A percentile compares a stretch with the other conserved stretches of the same genome.
phyloP scores from a whole-genome alignment of 1,140 invertebrate species.

The Cotesia chilonis region DNA sequence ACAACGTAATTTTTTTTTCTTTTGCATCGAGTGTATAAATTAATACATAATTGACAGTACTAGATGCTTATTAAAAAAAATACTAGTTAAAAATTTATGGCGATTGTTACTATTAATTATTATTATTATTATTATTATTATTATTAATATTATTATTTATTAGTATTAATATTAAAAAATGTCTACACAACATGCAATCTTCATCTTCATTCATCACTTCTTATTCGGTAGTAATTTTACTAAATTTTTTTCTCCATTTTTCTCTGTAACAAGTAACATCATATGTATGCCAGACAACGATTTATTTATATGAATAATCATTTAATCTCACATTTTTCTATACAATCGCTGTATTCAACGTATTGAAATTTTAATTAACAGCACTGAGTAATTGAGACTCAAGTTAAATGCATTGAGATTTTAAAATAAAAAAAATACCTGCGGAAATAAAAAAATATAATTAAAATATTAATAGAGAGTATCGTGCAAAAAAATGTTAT shows the following conservation, averaged over 20 bases:
- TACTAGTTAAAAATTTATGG: slow-evolving; percentile 31
- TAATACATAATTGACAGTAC: too few relatives aligned
- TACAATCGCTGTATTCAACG: slow-evolving; percentile 2
- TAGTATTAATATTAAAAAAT: slow-evolving; percentile 5
- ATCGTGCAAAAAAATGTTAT: background rate
- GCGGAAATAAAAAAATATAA: too few relatives aligned
- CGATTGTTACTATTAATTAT: slow-evolving; percentile 1
- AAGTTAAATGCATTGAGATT: too few relatives aligned
- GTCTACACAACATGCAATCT: slow-evolving; percentile 20
- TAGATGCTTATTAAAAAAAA: slow-evolving; percentile 9
- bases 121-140: background rate
- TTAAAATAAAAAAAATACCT: too few relatives aligned
- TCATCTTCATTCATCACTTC: slow-evolving; percentile 6
- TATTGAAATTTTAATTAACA: slow-evolving; percentile 5
- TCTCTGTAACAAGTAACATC: slow-evolving; percentile 24
- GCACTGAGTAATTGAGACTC: too few relatives aligned
- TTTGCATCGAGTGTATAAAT: too few relatives aligned
- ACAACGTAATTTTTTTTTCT: too few relatives aligned
- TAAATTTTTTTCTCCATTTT: slow-evolving; percentile 14
- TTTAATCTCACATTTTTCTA: background rate
- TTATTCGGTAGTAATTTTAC: slow-evolving; percentile 2
- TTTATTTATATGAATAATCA: slow-evolving; percentile 7
- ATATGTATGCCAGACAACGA: slow-evolving; percentile 14
- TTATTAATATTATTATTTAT: slow-evolving; percentile 7
- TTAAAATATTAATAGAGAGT: background rate